Percentiles rank a stretch among this genome's conserved stretches.
These are phyloP conservation scores for Plumapathes pennacea DNA, from an alignment of 92 coral and sea anemone species.

Conservation along the genomic window DNA sequence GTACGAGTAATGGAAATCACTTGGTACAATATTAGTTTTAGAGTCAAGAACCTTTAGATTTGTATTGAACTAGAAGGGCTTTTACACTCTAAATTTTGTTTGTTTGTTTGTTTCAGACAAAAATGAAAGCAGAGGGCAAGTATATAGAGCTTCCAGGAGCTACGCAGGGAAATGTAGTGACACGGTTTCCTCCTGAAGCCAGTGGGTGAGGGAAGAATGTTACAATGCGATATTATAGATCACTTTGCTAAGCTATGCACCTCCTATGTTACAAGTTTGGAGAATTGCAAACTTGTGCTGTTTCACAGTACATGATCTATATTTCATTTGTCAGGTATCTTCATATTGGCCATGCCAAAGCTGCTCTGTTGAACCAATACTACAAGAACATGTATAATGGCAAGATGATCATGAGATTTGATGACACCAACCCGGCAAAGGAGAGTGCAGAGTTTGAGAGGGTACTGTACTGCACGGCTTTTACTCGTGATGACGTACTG, in stretches of 20 bases:
- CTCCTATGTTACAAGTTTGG: no score
- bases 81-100: not conserved
- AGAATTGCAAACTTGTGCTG: no score
- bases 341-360: constrained; percentile 97
- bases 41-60: no score
- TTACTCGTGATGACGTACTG: no score
- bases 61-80: no score
- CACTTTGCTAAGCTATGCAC: no score
- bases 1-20: no score
- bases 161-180: constrained; percentile 88
- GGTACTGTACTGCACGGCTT: constrained; percentile 21
- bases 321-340: constrained; percentile 60
- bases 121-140: constrained; percentile 91
- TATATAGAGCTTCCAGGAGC: constrained; percentile 95
- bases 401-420: constrained; percentile 91
- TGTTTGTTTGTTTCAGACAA: constrained; percentile 41
- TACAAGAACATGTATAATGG: constrained; percentile 92
- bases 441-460: constrained; percentile 95
- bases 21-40: no score
- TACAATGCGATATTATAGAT: no score
- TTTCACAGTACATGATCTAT: no score
- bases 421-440: constrained; percentile 98
- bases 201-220: constrained; percentile 90
- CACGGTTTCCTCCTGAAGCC: constrained; percentile 98
- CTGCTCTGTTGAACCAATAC: constrained; percentile 90